These are phyloP conservation scores for Akabosia matsudoensis DNA, from an alignment of 1,140 invertebrate genomes.

Conservation along the genomic window DNA sequence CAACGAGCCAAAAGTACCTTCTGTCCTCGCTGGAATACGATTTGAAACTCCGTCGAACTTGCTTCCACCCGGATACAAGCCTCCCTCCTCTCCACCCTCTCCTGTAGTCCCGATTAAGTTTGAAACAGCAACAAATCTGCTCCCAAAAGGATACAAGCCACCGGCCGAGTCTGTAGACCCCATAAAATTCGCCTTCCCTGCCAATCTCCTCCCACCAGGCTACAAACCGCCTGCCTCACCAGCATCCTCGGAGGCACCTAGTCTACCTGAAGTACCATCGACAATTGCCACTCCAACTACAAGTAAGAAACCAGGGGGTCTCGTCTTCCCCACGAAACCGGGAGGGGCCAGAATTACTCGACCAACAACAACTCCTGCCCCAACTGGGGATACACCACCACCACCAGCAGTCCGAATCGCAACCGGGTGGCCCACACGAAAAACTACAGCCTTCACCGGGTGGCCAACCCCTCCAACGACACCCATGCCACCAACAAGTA, in stretches of 20 bases:
- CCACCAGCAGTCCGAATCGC: slow-evolving; percentile 52
- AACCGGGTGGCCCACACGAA: slow-evolving; percentile 76
- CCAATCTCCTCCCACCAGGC: slow-evolving; percentile 36
- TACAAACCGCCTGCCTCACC: slow-evolving; percentile 44
- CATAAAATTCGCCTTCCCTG: slow-evolving; percentile 51
- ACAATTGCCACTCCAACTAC: not conserved
- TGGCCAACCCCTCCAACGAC: slow-evolving; percentile 81
- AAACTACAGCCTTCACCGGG: slow-evolving; percentile 80
- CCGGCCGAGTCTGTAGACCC: slow-evolving; percentile 31
- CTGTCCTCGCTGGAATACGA: slow-evolving; percentile 56
- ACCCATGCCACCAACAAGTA: slow-evolving; percentile 58
- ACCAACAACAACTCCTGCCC: slow-evolving; percentile 61
- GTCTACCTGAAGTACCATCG: slow-evolving; percentile 50
- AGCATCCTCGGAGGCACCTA: no score
- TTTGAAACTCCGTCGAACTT: slow-evolving; percentile 59
- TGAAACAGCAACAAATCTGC: slow-evolving; percentile 44
- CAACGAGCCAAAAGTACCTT: slow-evolving; percentile 45
- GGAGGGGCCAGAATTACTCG: slow-evolving; percentile 60
- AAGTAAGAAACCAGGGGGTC: slow-evolving; percentile 14
- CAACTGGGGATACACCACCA: slow-evolving; percentile 48
- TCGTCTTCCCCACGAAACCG: slow-evolving; percentile 72
- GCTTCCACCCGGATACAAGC: slow-evolving; percentile 64
- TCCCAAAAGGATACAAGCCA: slow-evolving; percentile 41
- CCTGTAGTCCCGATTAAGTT: slow-evolving; percentile 47
- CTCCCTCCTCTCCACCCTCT: slow-evolving; percentile 57